Base-by-base conservation (phyloP, 1,140 invertebrate genomes). In the Apocrypta bakeri region DNA sequence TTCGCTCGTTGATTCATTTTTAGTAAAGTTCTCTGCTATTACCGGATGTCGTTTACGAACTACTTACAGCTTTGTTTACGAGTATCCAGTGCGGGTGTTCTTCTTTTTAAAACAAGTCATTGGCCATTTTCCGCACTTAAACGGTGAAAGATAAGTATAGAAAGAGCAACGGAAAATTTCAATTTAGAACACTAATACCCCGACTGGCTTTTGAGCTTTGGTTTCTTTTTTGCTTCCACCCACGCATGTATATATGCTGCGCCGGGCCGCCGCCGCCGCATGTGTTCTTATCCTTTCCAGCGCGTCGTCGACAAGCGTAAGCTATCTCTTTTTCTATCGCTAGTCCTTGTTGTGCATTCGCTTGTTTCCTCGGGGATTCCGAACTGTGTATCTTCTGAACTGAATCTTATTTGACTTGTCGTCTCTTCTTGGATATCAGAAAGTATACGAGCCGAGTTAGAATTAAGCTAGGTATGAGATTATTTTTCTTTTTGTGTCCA, bases 121-220 rank as follows among this genome's bases (percentile, higher is more conserved):
- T 9, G 33, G 3, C 3, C 33, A 37, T 56, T 17, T 56, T 21
- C 48, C 48, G 48, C 14, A 21, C 14, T 56, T 14, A 17, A 21
- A 7, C 7, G 12, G 40, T 12, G 7, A 42, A 14, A 42, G 40
- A 14, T 7, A 14, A 12, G 40, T 42, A 42, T 42, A 7, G 40
- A 42, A 42, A 56, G 17, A 56, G 48, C 14, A 4, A 21, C 6
- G 21, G 25, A 56, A 27, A 74, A 76, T 37, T 61, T 76, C 27
- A 63, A 64, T 76, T 76, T 63, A 63, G 27, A 76, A 24, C 48
- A 76, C 21, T 37, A 76, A 76, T 33, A 33, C 29, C 31, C 21
- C 27, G 48, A 6, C 48, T 56, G 14, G 48, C 42, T 48, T 42
- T 1, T 8, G 6, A 8, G 42, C 24, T 29, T 11, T 73, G 4